A percentile compares a stretch with the other conserved stretches of the same genome.
Conservation (phyloP, 2,113 vertebrate species). For the Nasalis larvatus region DNA sequence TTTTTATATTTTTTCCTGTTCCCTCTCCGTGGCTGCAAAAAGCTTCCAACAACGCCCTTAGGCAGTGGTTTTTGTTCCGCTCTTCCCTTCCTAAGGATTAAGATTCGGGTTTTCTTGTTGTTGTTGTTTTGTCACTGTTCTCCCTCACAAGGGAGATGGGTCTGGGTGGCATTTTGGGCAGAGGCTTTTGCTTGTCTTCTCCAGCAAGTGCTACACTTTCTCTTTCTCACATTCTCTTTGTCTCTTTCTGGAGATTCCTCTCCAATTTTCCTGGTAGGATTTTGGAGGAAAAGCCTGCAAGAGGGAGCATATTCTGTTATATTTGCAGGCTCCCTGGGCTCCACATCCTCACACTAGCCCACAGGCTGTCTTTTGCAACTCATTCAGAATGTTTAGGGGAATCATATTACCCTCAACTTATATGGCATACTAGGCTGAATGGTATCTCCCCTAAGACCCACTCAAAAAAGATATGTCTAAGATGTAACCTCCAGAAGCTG, state of each 20-base stretch:
- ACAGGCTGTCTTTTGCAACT: background rate
- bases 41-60: background rate
- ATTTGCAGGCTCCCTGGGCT: too few species aligned
- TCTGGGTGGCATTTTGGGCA: background rate
- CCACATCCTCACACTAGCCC: too few species aligned
- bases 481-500: background rate
- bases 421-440: background rate
- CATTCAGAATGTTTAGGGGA: background rate
- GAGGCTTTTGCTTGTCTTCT: background rate
- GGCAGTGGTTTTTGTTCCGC: background rate
- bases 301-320: background rate
- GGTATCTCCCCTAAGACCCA: rapidly evolving
- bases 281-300: background rate
- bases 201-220: background rate
- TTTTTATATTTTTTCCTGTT: background rate
- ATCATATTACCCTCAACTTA: too few species aligned
- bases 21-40: background rate
- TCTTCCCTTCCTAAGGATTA: background rate
- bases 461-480: background rate
- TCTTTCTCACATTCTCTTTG: background rate
- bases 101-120: background rate
- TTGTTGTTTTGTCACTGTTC: background rate
- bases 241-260: background rate
- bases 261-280: background rate
- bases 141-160: background rate